Evolutionary conservation across 2,113 vertebrate species (phyloP).

Genomic region (Taurulus bubalis): DNA sequence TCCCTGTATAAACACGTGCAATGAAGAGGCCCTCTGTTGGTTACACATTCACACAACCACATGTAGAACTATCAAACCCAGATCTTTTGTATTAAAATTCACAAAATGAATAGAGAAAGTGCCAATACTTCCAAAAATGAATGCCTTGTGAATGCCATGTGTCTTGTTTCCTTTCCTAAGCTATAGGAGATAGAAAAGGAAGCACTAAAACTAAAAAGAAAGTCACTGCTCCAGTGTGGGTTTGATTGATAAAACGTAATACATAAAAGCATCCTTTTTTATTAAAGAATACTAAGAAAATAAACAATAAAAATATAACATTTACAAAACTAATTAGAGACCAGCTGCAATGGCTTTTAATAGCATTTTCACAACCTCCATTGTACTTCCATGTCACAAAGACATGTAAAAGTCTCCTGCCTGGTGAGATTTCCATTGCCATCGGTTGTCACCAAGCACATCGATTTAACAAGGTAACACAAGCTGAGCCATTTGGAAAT

Average conservation of each 20-base stretch:
- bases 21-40: slow-evolving; percentile 15
- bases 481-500: slow-evolving; percentile 72
- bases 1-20: slow-evolving; percentile 3
- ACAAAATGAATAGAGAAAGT: not conserved
- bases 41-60: slow-evolving; percentile 9
- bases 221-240: not conserved
- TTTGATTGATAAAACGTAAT: not conserved
- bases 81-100: not conserved
- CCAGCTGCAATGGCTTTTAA: not conserved
- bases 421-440: slow-evolving; percentile 56
- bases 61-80: slow-evolving; percentile 6
- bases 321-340: not conserved
- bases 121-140: not conserved
- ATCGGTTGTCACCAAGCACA: slow-evolving; percentile 65
- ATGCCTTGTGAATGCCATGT: no score
- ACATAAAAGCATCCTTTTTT: not conserved
- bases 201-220: not conserved
- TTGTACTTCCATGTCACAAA: slow-evolving; percentile 28
- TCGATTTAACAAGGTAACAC: slow-evolving; percentile 79
- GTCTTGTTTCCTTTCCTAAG: not conserved
- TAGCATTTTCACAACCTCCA: slow-evolving; percentile 21
- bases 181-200: not conserved
- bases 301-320: not conserved
- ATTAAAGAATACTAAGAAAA: not conserved
- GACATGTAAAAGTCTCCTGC: slow-evolving; percentile 40